Percentiles rank a stretch among this genome's conserved stretches.
These are phyloP conservation scores for Psilanteris sp. DNA, from an alignment of 1,140 invertebrate species.

Conservation along the genomic window DNA sequence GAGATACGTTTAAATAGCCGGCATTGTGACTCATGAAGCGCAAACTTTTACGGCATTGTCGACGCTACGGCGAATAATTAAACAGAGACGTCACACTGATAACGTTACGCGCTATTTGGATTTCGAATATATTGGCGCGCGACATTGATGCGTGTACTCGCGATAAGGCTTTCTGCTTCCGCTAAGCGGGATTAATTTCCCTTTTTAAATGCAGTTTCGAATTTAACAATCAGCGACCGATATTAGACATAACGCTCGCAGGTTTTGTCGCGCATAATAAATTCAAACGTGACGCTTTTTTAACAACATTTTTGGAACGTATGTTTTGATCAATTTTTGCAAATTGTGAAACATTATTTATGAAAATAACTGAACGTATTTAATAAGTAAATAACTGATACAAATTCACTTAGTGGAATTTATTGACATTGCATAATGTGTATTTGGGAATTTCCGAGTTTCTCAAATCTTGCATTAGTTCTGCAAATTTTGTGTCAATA, in stretches of 20 bases:
- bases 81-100: conserved; percentile 28
- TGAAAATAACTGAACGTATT: no score
- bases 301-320: no score
- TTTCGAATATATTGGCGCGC: conserved; percentile 23
- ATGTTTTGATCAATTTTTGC: no score
- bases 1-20: conserved; percentile 52
- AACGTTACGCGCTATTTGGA: conserved; percentile 12
- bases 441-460: no score
- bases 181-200: neutral
- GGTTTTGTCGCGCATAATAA: no score
- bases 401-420: no score
- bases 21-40: conserved; percentile 39
- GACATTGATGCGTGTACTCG: conserved; percentile 19
- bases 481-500: no score
- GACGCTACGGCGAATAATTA: conserved; percentile 33
- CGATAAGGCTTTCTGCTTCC: conserved; percentile 22
- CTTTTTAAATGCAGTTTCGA: neutral
- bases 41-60: conserved; percentile 56
- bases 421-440: no score
- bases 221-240: neutral
- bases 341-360: no score
- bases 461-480: no score
- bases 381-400: no score
- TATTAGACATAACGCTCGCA: neutral
- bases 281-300: no score